Evolutionary conservation across 2,797 vertebrate species (phyloP).

Genomic region (Malacoraja senta): DNA sequence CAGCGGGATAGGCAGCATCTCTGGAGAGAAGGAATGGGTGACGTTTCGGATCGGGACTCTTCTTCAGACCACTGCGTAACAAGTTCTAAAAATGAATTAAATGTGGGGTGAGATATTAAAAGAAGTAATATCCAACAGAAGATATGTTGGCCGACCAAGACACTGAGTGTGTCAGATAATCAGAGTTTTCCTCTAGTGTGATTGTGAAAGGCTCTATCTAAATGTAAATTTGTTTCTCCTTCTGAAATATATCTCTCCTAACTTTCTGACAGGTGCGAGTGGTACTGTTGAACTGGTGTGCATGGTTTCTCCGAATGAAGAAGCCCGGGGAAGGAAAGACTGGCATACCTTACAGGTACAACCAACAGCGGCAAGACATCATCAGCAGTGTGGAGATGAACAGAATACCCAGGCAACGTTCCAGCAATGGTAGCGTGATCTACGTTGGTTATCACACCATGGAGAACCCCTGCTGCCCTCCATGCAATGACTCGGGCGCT

Average conservation of each 20-base stretch:
- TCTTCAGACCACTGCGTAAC: too few relatives aligned
- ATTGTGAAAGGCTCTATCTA: background rate
- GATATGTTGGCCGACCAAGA: too few relatives aligned
- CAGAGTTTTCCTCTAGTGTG: too few relatives aligned
- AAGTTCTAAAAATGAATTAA: too few relatives aligned
- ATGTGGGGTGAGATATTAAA: background rate
- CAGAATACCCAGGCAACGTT: constrained; percentile 58
- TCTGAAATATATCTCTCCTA: background rate
- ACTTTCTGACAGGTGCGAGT: constrained; percentile 61
- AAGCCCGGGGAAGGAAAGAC: constrained; percentile 70
- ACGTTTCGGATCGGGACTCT: too few relatives aligned
- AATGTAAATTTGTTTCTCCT: background rate
- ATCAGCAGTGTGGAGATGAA: constrained; percentile 69
- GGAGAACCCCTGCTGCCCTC: constrained; percentile 66
- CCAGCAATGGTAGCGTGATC: constrained; percentile 68
- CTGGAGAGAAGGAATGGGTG: too few relatives aligned
- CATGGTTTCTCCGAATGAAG: constrained; percentile 87
- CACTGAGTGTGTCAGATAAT: too few relatives aligned
- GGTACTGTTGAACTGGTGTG: constrained; percentile 80
- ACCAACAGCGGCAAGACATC: constrained; percentile 61
- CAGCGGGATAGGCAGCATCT: too few relatives aligned
- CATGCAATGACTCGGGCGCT: constrained; percentile 58
- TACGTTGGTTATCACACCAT: constrained; percentile 66
- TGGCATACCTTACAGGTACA: constrained; percentile 52
- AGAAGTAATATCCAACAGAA: background rate